A percentile compares a stretch with the other conserved stretches of the same genome.
Conservation (phyloP, 2,113 vertebrate genomes). For the Macroglossus sobrinus region DNA sequence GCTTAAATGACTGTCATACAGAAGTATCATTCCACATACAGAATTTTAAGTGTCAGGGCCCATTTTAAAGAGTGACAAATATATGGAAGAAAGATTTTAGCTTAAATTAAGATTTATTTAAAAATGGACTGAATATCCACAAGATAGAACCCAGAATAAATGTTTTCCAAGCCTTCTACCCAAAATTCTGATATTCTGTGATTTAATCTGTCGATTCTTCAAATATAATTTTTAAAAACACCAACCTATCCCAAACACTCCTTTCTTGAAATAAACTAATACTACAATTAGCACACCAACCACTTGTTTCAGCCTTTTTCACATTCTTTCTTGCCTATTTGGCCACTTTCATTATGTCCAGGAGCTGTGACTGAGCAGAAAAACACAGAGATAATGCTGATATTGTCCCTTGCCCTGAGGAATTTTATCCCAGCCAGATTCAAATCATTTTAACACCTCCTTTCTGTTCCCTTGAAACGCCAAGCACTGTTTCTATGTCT, state of each 20-base stretch:
- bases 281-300: no score
- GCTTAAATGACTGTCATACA: neutral
- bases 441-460: neutral
- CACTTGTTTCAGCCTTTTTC: neutral
- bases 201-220: neutral
- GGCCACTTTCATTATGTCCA: neutral
- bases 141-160: neutral
- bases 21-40: neutral
- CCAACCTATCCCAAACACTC: neutral
- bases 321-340: neutral
- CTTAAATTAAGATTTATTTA: neutral
- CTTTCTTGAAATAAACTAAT: neutral
- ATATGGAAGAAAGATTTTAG: neutral
- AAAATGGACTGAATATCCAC: neutral
- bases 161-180: neutral
- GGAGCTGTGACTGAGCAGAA: neutral
- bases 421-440: neutral
- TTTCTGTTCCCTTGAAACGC: neutral
- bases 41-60: neutral
- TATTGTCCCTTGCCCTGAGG: neutral
- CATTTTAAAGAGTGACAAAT: neutral
- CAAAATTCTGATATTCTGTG: neutral
- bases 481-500: accelerated
- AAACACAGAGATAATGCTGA: no score
- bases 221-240: neutral